phyloP scores from a whole-genome alignment of 2,113 vertebrate species.

The Anseranas semipalmata region DNA sequence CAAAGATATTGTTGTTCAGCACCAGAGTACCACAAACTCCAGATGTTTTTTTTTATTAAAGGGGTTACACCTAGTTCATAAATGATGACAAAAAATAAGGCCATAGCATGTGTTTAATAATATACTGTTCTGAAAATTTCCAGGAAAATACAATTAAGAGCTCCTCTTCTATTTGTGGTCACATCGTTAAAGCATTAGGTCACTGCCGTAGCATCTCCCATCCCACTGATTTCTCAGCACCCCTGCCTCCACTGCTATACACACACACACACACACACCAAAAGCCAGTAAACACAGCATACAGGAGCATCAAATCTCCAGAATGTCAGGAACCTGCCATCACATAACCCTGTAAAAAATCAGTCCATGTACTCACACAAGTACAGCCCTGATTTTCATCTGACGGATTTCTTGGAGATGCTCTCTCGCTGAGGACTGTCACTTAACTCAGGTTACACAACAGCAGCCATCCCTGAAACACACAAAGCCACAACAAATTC shows the following conservation, averaged over 20 bases:
- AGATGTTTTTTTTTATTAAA: neutral
- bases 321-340: neutral
- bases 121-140: neutral
- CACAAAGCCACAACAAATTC: neutral
- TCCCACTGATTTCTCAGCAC: neutral
- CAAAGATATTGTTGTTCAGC: neutral
- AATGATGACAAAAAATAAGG: neutral
- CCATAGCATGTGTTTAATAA: neutral
- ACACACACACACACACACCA: too few relatives aligned
- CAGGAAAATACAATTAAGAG: neutral
- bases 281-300: neutral
- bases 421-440: neutral
- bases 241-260: neutral
- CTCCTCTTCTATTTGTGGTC: neutral
- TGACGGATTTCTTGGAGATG: neutral
- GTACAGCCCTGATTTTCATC: neutral
- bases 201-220: neutral
- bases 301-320: neutral
- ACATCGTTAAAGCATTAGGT: neutral
- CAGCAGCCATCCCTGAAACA: fast-evolving
- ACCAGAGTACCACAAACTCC: neutral
- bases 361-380: neutral
- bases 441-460: neutral
- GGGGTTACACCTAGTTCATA: neutral
- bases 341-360: neutral